Evolutionary conservation across 2,797 vertebrate genomes (phyloP).

Genomic region (Tapirus indicus): DNA sequence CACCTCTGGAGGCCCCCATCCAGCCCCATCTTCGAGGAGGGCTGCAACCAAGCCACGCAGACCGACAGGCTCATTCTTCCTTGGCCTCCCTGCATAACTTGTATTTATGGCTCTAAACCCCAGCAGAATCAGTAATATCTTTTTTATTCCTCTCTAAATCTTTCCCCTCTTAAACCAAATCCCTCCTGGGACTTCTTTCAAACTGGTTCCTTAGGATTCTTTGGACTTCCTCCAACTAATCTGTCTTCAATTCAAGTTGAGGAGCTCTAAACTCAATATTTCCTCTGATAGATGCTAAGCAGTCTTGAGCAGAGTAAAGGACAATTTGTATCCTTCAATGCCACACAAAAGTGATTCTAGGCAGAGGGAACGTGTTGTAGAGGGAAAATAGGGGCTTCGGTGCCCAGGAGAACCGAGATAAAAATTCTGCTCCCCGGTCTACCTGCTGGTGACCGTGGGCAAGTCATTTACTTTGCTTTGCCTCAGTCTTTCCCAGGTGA

Average conservation of each 20-base stretch:
- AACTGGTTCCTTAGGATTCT: not conserved
- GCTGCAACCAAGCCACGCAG: not conserved
- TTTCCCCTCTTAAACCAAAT: not conserved
- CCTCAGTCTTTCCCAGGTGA: not conserved
- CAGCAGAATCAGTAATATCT: constrained; percentile 9
- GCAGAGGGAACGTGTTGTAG: not conserved
- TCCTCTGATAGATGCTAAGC: constrained; percentile 31
- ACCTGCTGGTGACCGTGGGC: too few species aligned
- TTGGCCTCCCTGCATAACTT: not conserved
- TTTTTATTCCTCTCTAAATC: constrained; percentile 43
- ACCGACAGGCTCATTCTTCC: not conserved
- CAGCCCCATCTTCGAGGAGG: not conserved
- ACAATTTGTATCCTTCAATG: not conserved
- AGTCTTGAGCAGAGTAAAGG: not conserved
- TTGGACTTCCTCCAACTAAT: constrained; percentile 39
- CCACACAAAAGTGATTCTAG: not conserved
- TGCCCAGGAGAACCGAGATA: not conserved
- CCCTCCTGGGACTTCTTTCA: constrained; percentile 9
- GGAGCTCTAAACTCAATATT: not conserved
- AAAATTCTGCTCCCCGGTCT: not conserved
- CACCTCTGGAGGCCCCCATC: not conserved
- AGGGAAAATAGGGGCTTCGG: not conserved
- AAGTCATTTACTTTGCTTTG: not conserved
- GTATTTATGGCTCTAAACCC: constrained; percentile 64
- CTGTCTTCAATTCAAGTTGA: not conserved